Conservation (phyloP, 2,113 vertebrate genomes). For the Pionites leucogaster region DNA sequence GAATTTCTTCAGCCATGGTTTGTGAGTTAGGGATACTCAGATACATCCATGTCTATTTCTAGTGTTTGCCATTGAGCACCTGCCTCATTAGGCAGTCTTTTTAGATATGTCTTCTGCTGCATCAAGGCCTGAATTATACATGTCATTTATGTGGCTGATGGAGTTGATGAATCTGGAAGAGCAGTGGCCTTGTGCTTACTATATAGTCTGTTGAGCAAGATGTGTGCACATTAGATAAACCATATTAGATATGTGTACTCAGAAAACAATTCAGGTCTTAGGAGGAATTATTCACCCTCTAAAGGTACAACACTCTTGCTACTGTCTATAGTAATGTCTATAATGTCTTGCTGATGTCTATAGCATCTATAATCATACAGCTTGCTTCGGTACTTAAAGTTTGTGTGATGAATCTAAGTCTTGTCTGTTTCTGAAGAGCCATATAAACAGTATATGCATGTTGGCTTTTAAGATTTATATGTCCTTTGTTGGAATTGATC, state of each 20-base stretch:
- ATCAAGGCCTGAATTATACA: background rate
- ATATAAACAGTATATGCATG: background rate
- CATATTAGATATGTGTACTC: background rate
- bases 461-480: background rate
- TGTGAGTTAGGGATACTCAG: background rate
- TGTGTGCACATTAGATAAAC: background rate
- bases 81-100: background rate
- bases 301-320: background rate
- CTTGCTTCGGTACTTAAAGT: background rate
- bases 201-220: background rate
- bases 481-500: background rate
- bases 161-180: background rate
- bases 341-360: background rate
- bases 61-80: background rate
- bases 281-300: background rate
- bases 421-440: background rate
- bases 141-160: background rate
- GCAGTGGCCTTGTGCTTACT: background rate
- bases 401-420: background rate
- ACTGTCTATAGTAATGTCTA: background rate
- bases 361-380: background rate
- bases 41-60: background rate
- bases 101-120: background rate
- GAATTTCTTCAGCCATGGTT: background rate
- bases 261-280: background rate